Evolutionary conservation across 2,888 invertebrate species (phyloP).

Genomic region (Amphipoea lucens): DNA sequence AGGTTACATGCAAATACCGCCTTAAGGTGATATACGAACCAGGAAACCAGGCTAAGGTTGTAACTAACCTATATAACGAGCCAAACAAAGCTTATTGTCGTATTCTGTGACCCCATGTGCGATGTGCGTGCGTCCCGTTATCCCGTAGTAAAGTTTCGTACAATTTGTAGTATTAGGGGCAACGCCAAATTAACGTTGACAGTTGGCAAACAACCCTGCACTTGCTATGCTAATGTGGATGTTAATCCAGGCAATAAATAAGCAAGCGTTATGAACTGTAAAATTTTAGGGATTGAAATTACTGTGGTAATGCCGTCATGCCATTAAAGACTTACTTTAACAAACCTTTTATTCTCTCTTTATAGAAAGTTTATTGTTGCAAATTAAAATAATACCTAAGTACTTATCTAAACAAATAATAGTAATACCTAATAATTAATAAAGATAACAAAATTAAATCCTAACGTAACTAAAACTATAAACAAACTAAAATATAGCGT

Average conservation of each 20-base stretch:
- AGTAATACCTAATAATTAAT: too few species aligned
- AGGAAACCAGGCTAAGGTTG: conserved; percentile 45
- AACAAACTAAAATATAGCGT: too few species aligned
- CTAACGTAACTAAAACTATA: too few species aligned
- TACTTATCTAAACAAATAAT: too few species aligned
- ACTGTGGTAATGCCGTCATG: neutral
- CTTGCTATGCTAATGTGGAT: conserved; percentile 33
- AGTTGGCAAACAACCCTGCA: conserved; percentile 49
- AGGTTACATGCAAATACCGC: conserved; percentile 8
- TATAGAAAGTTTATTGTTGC: too few species aligned
- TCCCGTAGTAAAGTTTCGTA: conserved; percentile 32
- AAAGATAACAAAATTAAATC: too few species aligned
- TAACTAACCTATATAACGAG: conserved; percentile 44
- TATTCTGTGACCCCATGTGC: conserved; percentile 36
- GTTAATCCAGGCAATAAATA: conserved; percentile 1
- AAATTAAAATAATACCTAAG: too few species aligned
- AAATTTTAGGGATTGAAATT: too few species aligned
- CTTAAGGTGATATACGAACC: conserved; percentile 27
- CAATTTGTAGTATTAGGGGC: conserved; percentile 21
- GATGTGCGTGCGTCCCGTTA: conserved; percentile 38
- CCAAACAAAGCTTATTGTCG: conserved; percentile 52
- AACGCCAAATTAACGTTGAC: conserved; percentile 56
- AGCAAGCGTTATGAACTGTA: neutral
- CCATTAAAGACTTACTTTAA: neutral
- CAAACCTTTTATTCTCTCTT: neutral